A percentile compares a stretch with the other conserved stretches of the same genome.
Evolutionary conservation across 2,113 vertebrate species (phyloP).

Genomic region (Cynopterus brachyotis): DNA sequence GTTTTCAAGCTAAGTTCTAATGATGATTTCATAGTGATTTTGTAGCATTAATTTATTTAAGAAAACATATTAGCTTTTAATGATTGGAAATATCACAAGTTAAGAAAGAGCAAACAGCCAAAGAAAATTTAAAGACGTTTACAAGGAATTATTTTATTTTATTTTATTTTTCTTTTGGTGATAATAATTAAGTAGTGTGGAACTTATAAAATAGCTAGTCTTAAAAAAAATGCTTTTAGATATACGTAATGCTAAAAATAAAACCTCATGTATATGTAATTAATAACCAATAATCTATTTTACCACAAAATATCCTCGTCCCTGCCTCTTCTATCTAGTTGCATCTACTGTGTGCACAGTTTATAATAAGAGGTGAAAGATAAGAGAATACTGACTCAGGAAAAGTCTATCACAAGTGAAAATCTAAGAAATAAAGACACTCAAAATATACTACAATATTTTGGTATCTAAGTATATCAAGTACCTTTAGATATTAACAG

Average conservation of each 20-base stretch:
- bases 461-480: neutral
- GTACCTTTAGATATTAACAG: neutral
- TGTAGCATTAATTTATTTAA: constrained; percentile 71
- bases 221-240: constrained; percentile 1
- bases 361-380: neutral
- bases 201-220: constrained; percentile 58
- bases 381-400: neutral
- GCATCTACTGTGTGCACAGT: neutral
- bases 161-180: constrained; percentile 25
- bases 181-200: constrained; percentile 55
- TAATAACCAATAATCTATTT: neutral
- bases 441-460: neutral
- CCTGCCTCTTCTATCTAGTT: neutral
- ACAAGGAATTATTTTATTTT: constrained; percentile 63
- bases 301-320: neutral
- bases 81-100: constrained; percentile 64
- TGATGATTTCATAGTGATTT: constrained; percentile 72
- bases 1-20: constrained; percentile 74
- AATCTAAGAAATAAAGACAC: neutral
- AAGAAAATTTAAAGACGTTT: constrained; percentile 69
- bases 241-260: neutral
- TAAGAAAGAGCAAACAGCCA: constrained; percentile 68
- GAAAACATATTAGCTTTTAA: constrained; percentile 70
- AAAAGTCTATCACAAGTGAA: neutral
- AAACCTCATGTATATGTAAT: neutral